These are phyloP conservation scores for Notothenia coriiceps DNA, from an alignment of 2,113 vertebrate species.

Conservation along the genomic window DNA sequence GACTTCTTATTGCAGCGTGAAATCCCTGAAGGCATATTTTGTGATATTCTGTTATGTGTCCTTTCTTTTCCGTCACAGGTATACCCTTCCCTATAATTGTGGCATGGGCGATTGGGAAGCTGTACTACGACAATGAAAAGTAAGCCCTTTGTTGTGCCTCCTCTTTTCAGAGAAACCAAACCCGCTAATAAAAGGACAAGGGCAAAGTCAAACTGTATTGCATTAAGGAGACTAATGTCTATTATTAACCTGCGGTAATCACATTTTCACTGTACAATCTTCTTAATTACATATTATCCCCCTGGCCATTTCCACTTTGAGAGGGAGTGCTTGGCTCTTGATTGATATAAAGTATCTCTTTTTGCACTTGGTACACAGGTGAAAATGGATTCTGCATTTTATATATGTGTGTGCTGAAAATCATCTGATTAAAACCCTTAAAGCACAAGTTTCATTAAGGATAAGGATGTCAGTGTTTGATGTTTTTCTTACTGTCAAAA, in stretches of 20 bases:
- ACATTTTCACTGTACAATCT: conserved; percentile 44
- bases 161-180: not conserved
- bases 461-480: no score
- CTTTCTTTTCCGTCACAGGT: conserved; percentile 78
- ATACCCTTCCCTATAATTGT: conserved; percentile 95
- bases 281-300: conserved; percentile 34
- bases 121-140: conserved; percentile 97
- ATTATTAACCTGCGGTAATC: conserved; percentile 59
- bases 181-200: not conserved
- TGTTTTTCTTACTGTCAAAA: no score
- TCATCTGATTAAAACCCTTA: not conserved
- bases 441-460: not conserved
- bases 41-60: conserved; percentile 38
- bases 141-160: conserved; percentile 76
- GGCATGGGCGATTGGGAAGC: conserved; percentile 93
- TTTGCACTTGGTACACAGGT: not conserved
- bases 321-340: not conserved
- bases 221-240: conserved; percentile 52
- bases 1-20: conserved; percentile 37
- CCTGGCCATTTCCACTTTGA: not conserved
- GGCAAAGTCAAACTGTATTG: conserved; percentile 28
- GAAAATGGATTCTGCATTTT: not conserved
- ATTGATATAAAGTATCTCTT: conserved; percentile 4
- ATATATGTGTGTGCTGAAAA: not conserved
- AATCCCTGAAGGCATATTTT: conserved; percentile 43